Evolutionary conservation across 2,888 invertebrate species (phyloP).

Genomic region (Baronia brevicornis): DNA sequence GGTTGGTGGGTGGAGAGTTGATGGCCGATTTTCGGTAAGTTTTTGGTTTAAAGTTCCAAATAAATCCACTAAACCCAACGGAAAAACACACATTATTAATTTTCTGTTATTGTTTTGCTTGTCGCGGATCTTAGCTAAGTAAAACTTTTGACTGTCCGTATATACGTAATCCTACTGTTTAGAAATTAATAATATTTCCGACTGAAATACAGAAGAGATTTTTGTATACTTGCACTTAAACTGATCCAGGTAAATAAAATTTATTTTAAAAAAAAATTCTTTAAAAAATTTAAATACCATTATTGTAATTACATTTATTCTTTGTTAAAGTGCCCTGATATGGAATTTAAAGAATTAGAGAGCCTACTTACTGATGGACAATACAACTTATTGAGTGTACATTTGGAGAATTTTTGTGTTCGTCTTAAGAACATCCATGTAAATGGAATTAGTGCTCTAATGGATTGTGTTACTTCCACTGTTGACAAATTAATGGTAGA

Average conservation of each 20-base stretch:
- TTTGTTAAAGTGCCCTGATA: conserved; percentile 80
- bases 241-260: conserved; percentile 79
- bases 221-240: conserved; percentile 87
- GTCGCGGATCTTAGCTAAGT: no score
- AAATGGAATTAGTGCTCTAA: conserved; percentile 79
- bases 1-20: no score
- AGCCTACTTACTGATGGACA: conserved; percentile 78
- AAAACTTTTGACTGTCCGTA: no score
- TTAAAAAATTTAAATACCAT: conserved; percentile 2
- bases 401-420: conserved; percentile 76
- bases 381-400: conserved; percentile 73
- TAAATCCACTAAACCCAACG: no score
- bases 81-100: no score
- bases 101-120: no score
- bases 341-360: conserved; percentile 81
- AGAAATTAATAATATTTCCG: no score
- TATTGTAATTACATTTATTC: conserved; percentile 7
- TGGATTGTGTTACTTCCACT: conserved; percentile 76
- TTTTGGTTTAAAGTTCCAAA: no score
- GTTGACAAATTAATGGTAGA: conserved; percentile 77
- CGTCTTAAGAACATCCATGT: conserved; percentile 75
- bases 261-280: not conserved
- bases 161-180: no score
- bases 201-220: conserved; percentile 83
- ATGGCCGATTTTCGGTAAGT: no score